These are phyloP conservation scores for Hypercompe scribonia DNA, from an alignment of 2,888 invertebrate genomes.

Conservation along the genomic window DNA sequence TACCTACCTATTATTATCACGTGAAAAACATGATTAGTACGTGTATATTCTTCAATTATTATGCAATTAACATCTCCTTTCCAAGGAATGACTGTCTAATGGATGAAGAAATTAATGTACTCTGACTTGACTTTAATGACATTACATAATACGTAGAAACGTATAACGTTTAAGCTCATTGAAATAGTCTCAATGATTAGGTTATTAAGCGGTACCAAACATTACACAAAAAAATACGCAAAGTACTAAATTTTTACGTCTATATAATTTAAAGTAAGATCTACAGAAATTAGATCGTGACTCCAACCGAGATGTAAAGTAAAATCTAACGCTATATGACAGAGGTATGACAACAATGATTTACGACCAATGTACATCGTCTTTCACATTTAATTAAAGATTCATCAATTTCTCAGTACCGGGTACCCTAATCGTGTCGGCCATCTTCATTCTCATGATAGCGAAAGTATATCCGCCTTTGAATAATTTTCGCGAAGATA, in stretches of 20 bases:
- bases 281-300: not conserved
- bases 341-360: not conserved
- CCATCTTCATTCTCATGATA: conserved; percentile 59
- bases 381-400: conserved; percentile 42
- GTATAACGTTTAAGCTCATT: no score
- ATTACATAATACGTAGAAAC: no score
- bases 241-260: no score
- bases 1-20: not conserved
- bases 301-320: not conserved
- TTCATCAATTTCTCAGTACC: conserved; percentile 50
- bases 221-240: no score
- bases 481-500: conserved; percentile 82
- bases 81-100: no score
- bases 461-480: conserved; percentile 80
- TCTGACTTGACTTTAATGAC: not conserved
- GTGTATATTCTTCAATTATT: no score
- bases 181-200: no score
- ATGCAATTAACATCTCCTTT: no score
- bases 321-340: not conserved
- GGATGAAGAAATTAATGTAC: no score
- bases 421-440: conserved; percentile 58
- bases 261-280: not conserved
- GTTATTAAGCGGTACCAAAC: no score
- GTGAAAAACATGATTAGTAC: no score
- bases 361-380: conserved; percentile 12